Percentiles rank a stretch among this genome's conserved stretches.
Evolutionary conservation across 1,140 invertebrate genomes (phyloP).

Genomic region (Drosophila dunni): DNA sequence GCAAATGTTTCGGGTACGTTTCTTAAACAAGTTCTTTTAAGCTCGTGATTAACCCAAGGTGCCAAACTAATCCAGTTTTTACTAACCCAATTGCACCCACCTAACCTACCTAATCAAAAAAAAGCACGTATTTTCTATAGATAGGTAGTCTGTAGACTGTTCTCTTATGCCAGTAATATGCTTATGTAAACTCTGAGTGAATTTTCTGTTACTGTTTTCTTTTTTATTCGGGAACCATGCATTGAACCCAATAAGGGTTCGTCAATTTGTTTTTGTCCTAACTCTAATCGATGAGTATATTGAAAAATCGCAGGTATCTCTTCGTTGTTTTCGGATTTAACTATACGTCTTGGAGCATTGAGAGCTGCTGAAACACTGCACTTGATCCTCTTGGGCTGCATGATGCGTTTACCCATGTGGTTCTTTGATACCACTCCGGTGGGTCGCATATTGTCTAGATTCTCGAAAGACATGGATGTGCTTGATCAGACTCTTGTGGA

Average conservation of each 20-base stretch:
- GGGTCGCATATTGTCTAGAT: conserved; percentile 94
- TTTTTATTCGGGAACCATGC: background rate
- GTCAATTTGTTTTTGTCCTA: background rate
- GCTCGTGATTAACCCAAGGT: conserved; percentile 50
- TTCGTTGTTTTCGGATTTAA: conserved; percentile 89
- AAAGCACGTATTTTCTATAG: conserved; percentile 28
- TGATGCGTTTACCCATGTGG: conserved; percentile 90
- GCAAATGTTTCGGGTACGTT: conserved; percentile 83
- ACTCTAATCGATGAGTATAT: conserved; percentile 1
- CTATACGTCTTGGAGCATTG: conserved; percentile 89
- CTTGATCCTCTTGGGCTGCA: conserved; percentile 89
- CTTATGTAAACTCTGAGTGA: background rate
- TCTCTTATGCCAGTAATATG: background rate
- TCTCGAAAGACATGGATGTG: conserved; percentile 92
- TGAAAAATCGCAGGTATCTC: conserved; percentile 85
- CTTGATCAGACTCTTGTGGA: conserved; percentile 90
- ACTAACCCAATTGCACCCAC: conserved; percentile 32
- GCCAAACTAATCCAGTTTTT: conserved; percentile 1
- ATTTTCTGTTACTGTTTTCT: background rate
- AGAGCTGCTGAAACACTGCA: conserved; percentile 91
- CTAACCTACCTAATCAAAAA: background rate
- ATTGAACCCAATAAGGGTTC: background rate
- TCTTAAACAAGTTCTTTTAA: background rate
- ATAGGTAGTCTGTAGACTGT: conserved; percentile 21
- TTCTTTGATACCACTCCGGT: conserved; percentile 96